These are phyloP conservation scores for Amblyjoppa fuscipennis DNA, from an alignment of 2,888 invertebrate genomes.

Conservation along the genomic window DNA sequence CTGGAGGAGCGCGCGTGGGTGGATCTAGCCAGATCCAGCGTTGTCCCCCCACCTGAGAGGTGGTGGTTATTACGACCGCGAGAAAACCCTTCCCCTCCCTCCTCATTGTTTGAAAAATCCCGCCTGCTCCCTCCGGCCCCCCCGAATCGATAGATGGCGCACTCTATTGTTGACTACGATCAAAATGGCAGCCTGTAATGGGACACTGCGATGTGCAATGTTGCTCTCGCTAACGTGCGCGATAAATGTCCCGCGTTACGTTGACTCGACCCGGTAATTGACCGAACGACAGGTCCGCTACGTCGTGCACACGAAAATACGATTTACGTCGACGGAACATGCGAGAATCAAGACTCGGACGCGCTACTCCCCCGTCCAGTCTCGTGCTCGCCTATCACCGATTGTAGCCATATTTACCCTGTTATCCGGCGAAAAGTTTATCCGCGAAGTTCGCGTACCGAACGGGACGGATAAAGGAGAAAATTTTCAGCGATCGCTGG, in stretches of 20 bases:
- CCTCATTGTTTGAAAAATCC: conserved; percentile 74
- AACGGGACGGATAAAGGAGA: conserved; percentile 8
- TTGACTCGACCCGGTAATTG: conserved; percentile 64
- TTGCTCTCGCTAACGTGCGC: conserved; percentile 73
- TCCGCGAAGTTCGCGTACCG: conserved; percentile 5
- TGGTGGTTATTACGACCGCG: conserved; percentile 41
- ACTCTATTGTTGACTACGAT: conserved; percentile 87
- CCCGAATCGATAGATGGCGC: conserved; percentile 88
- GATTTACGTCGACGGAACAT: conserved; percentile 12
- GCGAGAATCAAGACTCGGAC: conserved; percentile 42
- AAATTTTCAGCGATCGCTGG: conserved; percentile 7
- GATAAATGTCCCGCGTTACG: conserved; percentile 73
- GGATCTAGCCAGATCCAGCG: conserved; percentile 26
- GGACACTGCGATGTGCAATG: conserved; percentile 75
- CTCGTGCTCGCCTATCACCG: conserved; percentile 63
- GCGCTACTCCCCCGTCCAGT: conserved; percentile 59
- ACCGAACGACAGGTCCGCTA: conserved; percentile 41
- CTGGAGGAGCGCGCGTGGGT: conserved; percentile 49
- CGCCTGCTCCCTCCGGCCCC: conserved; percentile 64
- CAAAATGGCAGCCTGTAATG: conserved; percentile 82
- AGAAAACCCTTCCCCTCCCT: conserved; percentile 67
- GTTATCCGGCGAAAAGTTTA: conserved; percentile 56
- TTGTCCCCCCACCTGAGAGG: neutral
- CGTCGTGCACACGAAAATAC: neutral
- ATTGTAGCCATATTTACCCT: conserved; percentile 79